Conservation (phyloP, 35 echinoderm and acorn worm species). For the Ophioderma brevispina region DNA sequence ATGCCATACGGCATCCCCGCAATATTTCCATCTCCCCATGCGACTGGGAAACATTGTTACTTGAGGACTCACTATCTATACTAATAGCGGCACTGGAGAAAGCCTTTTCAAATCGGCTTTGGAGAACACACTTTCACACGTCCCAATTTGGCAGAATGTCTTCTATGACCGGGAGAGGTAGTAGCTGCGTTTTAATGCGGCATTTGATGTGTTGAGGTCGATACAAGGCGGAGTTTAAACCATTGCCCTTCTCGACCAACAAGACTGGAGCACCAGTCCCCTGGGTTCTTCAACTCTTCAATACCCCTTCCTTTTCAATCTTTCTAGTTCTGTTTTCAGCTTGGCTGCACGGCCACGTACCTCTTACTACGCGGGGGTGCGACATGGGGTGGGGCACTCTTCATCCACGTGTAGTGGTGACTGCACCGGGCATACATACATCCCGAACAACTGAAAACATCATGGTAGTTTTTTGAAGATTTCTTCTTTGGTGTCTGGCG, state of each 20-base stretch:
- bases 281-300: slow-evolving; percentile 66
- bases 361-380: slow-evolving; percentile 41
- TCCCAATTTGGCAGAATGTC: slow-evolving; percentile 50
- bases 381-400: slow-evolving; percentile 5
- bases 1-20: slow-evolving; percentile 27
- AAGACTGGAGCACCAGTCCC: slow-evolving; percentile 60
- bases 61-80: slow-evolving; percentile 30
- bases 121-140: slow-evolving; percentile 47
- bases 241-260: slow-evolving; percentile 9
- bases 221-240: slow-evolving; percentile 35
- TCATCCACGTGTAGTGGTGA: slow-evolving; percentile 12
- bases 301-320: slow-evolving; percentile 48
- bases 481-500: not conserved
- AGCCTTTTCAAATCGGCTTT: too few relatives aligned
- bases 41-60: slow-evolving; percentile 13
- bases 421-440: slow-evolving; percentile 16
- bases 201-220: slow-evolving; percentile 52
- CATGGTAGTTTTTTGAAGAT: slow-evolving; percentile 17
- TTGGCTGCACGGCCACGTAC: slow-evolving; percentile 41
- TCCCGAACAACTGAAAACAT: slow-evolving; percentile 9
- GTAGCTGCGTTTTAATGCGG: slow-evolving; percentile 43
- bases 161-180: slow-evolving; percentile 56
- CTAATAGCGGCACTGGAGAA: slow-evolving; percentile 16
- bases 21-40: not conserved
- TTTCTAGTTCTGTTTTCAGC: slow-evolving; percentile 62